Percentiles rank a stretch among this genome's conserved stretches.
Conservation (phyloP, 1,140 invertebrate species). For the Pararge aegeria region DNA sequence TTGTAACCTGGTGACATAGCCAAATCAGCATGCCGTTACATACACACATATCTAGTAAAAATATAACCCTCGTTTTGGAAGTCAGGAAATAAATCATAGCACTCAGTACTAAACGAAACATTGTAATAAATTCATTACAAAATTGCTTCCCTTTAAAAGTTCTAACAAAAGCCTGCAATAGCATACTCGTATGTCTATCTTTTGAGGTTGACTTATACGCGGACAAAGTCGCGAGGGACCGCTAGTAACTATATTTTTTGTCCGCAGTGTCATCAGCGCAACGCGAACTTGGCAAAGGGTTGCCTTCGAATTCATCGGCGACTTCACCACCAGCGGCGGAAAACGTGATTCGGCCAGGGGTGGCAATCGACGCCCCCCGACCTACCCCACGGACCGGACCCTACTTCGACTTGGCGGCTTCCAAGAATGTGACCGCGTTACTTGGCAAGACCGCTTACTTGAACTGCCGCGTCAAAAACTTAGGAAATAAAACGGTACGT, state of each 20-base stretch:
- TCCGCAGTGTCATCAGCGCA: constrained; percentile 66
- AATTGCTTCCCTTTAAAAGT: too few relatives aligned
- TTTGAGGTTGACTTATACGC: too few relatives aligned
- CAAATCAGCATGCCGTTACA: too few relatives aligned
- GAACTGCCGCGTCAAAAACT: constrained; percentile 91
- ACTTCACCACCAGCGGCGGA: constrained; percentile 59
- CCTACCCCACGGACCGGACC: constrained; percentile 78
- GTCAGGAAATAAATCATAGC: too few relatives aligned
- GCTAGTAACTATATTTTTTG: constrained; percentile 26
- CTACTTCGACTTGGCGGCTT: constrained; percentile 85
- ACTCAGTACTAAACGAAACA: too few relatives aligned
- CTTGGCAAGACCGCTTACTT: constrained; percentile 92
- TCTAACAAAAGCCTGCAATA: too few relatives aligned
- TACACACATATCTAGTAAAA: too few relatives aligned
- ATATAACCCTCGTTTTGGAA: too few relatives aligned
- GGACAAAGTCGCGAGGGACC: too few relatives aligned
- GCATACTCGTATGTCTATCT: too few relatives aligned
- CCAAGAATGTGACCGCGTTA: constrained; percentile 90
- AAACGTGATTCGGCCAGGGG: constrained; percentile 56
- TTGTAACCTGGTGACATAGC: too few relatives aligned
- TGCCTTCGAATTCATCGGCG: constrained; percentile 52
- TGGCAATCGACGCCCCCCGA: constrained; percentile 40
- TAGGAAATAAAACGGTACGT: constrained; percentile 93
- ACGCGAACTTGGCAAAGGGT: constrained; percentile 61
- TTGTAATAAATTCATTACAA: too few relatives aligned